Evolutionary conservation across 2,888 invertebrate species (phyloP), one percentile per base, ranked within the genome.

Genomic region (Tromatobia lineatoria): DNA sequence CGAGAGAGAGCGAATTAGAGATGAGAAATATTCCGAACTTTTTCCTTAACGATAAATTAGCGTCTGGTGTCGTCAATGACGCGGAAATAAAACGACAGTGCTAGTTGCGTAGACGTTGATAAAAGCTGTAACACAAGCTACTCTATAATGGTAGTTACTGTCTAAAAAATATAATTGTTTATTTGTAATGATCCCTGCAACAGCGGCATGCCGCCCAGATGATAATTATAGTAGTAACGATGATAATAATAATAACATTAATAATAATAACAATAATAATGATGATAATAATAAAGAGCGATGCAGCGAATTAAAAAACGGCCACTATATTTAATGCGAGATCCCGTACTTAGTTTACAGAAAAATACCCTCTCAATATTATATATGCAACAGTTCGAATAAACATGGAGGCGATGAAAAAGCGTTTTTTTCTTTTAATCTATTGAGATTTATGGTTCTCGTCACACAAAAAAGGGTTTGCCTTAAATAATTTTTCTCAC

Each of bases 141-240:
- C 80, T 83, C 76, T 80, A 42, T 80, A 77, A 80, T 69, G 69
- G 89, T 91, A 91, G 90, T 88, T 88, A 90, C 81, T 87, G 88
- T 90, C 88, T 87, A 85, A 85, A 77, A 88, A 90, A 88, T 86
- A 87, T 90, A 90, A 90, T 91, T 91, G 89, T 91, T 92, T 90
- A 92, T 90, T 92, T 91, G 89, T 91, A 90, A 90, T 90, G 90
- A 90, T 88, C 84, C 84, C 84, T 84, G 84, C 80, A 84, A 78
- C 61, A 81, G 84, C 81, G 80, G 81, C 80, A 52, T 81, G 80
- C 84, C 84, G 84, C 80, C 50, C 74, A 74, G 84, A 84, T 78
- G 80, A 80, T 77, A 50, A 81, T 42, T 38, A 34, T 42, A 42
- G 38, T 64, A 34, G 18, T 64, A 18, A 64, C 42, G 34, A 64